Evolutionary conservation across 1,140 invertebrate genomes (phyloP).

Genomic region (Cydia amplana): DNA sequence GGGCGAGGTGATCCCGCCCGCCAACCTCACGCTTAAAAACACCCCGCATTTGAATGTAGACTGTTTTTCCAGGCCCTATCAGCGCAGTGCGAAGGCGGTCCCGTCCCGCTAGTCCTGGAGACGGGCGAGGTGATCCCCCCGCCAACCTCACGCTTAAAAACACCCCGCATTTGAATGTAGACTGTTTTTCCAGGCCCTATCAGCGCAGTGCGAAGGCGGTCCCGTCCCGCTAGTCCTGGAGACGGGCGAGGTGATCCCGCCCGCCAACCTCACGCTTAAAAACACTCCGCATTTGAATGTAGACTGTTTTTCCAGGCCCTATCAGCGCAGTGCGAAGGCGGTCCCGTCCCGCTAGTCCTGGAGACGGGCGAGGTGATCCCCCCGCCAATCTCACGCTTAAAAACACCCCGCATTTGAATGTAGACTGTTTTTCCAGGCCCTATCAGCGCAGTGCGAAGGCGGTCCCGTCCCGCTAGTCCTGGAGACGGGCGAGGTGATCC

Average conservation of each 20-base stretch:
- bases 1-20: conserved; percentile 91
- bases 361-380: conserved; percentile 91
- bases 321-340: conserved; percentile 91
- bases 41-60: not conserved
- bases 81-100: conserved; percentile 91
- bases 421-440: conserved; percentile 74
- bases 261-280: conserved; percentile 90
- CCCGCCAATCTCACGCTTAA: conserved; percentile 91
- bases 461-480: conserved; percentile 90
- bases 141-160: conserved; percentile 88
- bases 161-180: not conserved
- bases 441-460: conserved; percentile 92
- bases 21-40: conserved; percentile 86
- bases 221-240: conserved; percentile 89
- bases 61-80: conserved; percentile 83
- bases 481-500: conserved; percentile 89
- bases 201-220: conserved; percentile 91
- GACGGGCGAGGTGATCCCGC: conserved; percentile 90
- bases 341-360: conserved; percentile 89
- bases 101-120: conserved; percentile 88
- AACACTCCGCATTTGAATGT: not conserved
- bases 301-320: conserved; percentile 80
- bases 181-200: conserved; percentile 82
- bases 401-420: not conserved
- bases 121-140: conserved; percentile 91